Percentiles rank a stretch among this genome's conserved stretches.
Evolutionary conservation across 1,140 invertebrate species (phyloP).

Genomic region (Pogonognathellus flavescens): DNA sequence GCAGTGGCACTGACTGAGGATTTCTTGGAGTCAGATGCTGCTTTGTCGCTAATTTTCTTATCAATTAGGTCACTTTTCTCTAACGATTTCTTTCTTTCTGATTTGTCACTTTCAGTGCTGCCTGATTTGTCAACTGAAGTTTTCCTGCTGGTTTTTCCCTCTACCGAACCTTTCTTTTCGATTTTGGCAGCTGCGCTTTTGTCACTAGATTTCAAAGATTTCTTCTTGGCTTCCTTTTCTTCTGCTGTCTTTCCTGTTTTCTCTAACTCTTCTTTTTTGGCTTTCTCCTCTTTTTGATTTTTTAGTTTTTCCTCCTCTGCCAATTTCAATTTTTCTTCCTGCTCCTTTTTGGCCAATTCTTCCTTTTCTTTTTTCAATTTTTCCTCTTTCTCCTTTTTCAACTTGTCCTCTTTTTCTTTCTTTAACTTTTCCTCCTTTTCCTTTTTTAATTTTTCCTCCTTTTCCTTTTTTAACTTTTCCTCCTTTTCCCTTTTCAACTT

Average conservation of each 20-base stretch:
- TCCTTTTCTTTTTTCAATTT: conserved; percentile 36
- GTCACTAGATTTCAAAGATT: neutral
- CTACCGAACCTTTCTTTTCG: neutral
- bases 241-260: neutral
- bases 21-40: neutral
- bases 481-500: conserved; percentile 27
- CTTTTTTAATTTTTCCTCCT: conserved; percentile 9
- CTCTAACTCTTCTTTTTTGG: neutral
- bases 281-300: neutral
- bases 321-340: conserved; percentile 24
- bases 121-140: neutral
- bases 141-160: neutral
- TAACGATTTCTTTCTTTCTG: neutral
- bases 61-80: neutral
- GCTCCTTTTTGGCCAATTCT: neutral
- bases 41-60: neutral
- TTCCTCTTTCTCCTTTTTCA: conserved; percentile 12
- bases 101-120: neutral
- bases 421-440: conserved; percentile 42
- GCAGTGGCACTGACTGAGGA: neutral
- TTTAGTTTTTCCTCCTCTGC: neutral
- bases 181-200: neutral
- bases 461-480: conserved; percentile 39
- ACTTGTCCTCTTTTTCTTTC: conserved; percentile 14
- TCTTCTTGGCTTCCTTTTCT: neutral